These are phyloP conservation scores for Scaptomyza cyrtandrae DNA, from an alignment of 2,888 invertebrate genomes.

Conservation along the genomic window DNA sequence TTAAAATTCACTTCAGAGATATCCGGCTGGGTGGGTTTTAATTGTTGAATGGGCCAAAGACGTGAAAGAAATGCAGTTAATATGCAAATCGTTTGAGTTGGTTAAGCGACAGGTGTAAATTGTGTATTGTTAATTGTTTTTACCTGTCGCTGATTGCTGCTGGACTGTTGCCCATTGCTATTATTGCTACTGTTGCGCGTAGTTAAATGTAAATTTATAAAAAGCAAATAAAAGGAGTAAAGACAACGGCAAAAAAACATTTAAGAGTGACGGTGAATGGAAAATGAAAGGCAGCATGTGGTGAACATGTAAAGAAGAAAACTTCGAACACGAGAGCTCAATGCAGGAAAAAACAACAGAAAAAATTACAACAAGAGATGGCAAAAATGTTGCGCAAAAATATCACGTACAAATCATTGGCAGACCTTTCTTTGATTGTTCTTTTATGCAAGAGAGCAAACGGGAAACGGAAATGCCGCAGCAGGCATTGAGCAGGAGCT, in stretches of 20 bases:
- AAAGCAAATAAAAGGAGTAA: conserved; percentile 44
- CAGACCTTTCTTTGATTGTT: conserved; percentile 67
- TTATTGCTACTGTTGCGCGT: conserved; percentile 29
- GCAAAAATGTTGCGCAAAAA: conserved; percentile 59
- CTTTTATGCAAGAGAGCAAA: conserved; percentile 73
- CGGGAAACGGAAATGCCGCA: conserved; percentile 69
- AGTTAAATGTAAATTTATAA: conserved; percentile 50
- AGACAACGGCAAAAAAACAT: conserved; percentile 24
- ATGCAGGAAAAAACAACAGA: conserved; percentile 52
- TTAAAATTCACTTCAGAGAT: conserved; percentile 11
- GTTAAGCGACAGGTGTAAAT: conserved; percentile 49
- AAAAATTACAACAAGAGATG: conserved; percentile 22
- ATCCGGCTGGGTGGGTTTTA: conserved; percentile 26
- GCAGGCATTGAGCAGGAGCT: conserved; percentile 24
- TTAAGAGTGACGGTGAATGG: conserved; percentile 49
- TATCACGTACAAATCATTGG: conserved; percentile 73
- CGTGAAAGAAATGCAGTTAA: conserved; percentile 36
- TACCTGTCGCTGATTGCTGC: conserved; percentile 19
- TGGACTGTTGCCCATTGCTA: background rate
- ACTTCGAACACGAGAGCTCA: conserved; percentile 23
- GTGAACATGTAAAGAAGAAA: conserved; percentile 34
- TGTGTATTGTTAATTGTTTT: conserved; percentile 41
- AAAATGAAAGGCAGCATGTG: conserved; percentile 55
- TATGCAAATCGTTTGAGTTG: conserved; percentile 42
- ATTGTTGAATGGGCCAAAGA: conserved; percentile 5